These are phyloP conservation scores for Heliconius melpomene DNA, from an alignment of 1,140 invertebrate species.

Conservation along the genomic window DNA sequence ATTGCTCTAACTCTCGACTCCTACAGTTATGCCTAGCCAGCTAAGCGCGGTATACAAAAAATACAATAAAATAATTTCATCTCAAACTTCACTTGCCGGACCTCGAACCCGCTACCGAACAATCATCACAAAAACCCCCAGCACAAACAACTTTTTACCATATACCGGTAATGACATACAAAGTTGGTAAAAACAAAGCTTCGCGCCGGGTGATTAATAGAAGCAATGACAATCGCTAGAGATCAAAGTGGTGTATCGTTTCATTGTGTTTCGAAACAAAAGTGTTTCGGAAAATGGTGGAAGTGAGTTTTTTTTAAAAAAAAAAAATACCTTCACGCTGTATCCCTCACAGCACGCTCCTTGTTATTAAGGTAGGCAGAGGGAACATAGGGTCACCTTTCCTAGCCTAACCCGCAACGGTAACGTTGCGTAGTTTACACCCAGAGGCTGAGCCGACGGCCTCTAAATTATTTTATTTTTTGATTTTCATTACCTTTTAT, in stretches of 20 bases:
- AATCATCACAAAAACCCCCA: not conserved
- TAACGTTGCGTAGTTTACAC: too few species aligned
- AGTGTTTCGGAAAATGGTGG: too few species aligned
- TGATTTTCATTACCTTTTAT: too few species aligned
- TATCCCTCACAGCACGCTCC: too few species aligned
- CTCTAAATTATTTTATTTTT: too few species aligned
- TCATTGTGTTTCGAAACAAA: not conserved
- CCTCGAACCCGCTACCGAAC: not conserved
- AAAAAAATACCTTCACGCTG: too few species aligned
- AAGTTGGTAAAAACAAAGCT: conserved; percentile 5
- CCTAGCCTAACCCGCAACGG: too few species aligned
- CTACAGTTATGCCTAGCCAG: too few species aligned
- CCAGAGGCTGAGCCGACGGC: too few species aligned
- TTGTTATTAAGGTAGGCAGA: too few species aligned
- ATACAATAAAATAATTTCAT: not conserved
- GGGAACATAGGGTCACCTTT: not conserved
- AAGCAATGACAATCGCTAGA: conserved; percentile 14
- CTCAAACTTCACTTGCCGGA: not conserved
- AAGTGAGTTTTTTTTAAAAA: not conserved
- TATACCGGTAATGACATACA: not conserved
- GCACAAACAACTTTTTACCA: not conserved
- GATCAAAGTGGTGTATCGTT: conserved; percentile 13
- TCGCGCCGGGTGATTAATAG: conserved; percentile 4
- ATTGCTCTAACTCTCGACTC: too few species aligned
- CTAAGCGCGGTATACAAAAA: too few species aligned